A percentile compares a stretch with the other conserved stretches of the same genome.
phyloP scores from a whole-genome alignment of 2,113 vertebrate genomes.

The Chauna torquata region DNA sequence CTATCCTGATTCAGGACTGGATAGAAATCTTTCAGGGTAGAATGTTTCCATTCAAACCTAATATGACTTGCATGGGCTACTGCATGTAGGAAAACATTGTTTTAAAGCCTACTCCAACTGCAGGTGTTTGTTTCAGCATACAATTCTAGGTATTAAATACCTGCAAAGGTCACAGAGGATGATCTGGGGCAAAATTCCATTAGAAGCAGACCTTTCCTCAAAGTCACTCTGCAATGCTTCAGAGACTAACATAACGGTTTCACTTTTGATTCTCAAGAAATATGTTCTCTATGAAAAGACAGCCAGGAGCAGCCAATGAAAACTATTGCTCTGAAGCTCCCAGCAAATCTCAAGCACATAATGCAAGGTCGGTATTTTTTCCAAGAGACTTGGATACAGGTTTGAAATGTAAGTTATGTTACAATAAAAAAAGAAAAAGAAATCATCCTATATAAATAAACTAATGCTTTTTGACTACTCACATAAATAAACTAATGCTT shows the following conservation, averaged over 20 bases:
- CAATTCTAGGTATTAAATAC: neutral
- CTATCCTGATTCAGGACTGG: neutral
- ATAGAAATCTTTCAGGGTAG: neutral
- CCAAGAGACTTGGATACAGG: neutral
- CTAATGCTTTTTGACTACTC: neutral
- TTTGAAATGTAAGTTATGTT: neutral
- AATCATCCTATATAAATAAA: neutral
- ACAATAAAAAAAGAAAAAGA: neutral
- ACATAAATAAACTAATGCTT: neutral
- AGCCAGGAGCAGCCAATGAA: neutral
- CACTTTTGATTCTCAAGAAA: neutral
- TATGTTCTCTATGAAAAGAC: neutral
- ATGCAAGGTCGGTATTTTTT: neutral
- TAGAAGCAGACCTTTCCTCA: neutral
- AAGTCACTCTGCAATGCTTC: neutral
- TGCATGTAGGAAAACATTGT: neutral
- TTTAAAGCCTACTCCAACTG: neutral
- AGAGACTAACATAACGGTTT: neutral
- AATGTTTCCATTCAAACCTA: neutral
- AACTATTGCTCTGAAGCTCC: neutral
- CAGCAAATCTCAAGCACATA: neutral
- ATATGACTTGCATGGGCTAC: neutral
- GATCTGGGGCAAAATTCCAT: neutral
- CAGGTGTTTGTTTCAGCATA: neutral
- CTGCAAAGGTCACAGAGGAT: neutral